These are phyloP conservation scores for Chalcosyrphus nemorum DNA, from an alignment of 2,888 invertebrate genomes.

Conservation along the genomic window DNA sequence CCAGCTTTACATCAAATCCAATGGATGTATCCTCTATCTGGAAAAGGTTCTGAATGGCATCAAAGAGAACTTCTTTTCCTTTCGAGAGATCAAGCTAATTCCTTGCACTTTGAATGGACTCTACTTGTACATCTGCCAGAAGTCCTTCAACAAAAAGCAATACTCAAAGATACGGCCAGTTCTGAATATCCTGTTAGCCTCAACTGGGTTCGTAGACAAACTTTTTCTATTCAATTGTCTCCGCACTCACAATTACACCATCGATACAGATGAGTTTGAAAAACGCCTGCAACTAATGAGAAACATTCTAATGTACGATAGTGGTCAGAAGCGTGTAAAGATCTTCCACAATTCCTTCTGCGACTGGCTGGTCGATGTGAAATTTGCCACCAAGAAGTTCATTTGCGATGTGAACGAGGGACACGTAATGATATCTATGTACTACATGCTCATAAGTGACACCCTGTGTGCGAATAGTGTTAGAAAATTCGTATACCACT, in stretches of 20 bases:
- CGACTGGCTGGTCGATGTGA: slow-evolving; percentile 97
- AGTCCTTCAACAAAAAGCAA: slow-evolving; percentile 93
- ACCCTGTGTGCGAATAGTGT: slow-evolving; percentile 89
- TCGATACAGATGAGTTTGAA: slow-evolving; percentile 91
- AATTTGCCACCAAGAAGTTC: slow-evolving; percentile 97
- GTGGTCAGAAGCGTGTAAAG: slow-evolving; percentile 78
- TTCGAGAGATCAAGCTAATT: slow-evolving; percentile 95
- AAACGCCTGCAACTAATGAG: slow-evolving; percentile 89
- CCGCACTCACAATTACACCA: slow-evolving; percentile 89
- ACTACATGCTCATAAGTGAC: slow-evolving; percentile 88
- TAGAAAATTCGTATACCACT: slow-evolving; percentile 88
- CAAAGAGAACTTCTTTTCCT: slow-evolving; percentile 94
- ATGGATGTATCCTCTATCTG: slow-evolving; percentile 94
- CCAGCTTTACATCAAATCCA: slow-evolving; percentile 97
- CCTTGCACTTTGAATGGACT: slow-evolving; percentile 97
- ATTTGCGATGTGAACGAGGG: slow-evolving; percentile 94
- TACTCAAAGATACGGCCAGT: slow-evolving; percentile 93
- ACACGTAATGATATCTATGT: slow-evolving; percentile 93
- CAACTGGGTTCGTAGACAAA: slow-evolving; percentile 92
- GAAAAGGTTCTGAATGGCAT: slow-evolving; percentile 96
- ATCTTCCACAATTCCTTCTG: slow-evolving; percentile 97
- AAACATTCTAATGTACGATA: slow-evolving; percentile 82
- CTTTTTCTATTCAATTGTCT: slow-evolving; percentile 91
- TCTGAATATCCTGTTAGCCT: slow-evolving; percentile 93
- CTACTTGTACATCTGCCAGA: slow-evolving; percentile 96